Percentiles rank a stretch among this genome's conserved stretches.
These are phyloP conservation scores for Rallus limicola DNA, from an alignment of 2,113 vertebrate species.

Conservation along the genomic window DNA sequence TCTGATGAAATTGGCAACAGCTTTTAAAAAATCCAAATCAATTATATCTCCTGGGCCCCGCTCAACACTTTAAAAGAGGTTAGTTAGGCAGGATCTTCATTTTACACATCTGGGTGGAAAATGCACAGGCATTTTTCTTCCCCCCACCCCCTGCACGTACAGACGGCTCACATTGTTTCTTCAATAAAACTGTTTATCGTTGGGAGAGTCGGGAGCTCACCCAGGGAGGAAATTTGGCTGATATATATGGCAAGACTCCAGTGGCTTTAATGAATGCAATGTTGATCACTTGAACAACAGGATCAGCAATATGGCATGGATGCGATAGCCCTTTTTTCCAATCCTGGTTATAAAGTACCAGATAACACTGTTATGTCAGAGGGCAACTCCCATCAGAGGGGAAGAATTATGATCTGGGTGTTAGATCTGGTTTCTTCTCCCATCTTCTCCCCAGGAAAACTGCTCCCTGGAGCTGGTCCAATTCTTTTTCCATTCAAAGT, in stretches of 20 bases:
- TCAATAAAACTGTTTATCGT: background rate
- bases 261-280: conserved; percentile 38
- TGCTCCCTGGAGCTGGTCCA: background rate
- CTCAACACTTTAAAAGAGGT: conserved; percentile 35
- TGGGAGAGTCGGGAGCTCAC: background rate
- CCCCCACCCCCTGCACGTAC: background rate
- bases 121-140: background rate
- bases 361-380: background rate
- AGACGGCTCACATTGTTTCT: background rate
- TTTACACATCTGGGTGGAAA: conserved; percentile 17
- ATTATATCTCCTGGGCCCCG: conserved; percentile 9
- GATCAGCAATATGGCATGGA: conserved; percentile 50
- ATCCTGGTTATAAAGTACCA: background rate
- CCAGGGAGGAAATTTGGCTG: conserved; percentile 26
- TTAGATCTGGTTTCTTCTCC: background rate
- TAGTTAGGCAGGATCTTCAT: background rate
- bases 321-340: conserved; percentile 16
- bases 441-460: background rate
- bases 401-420: background rate
- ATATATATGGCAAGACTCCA: conserved; percentile 48
- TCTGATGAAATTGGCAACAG: conserved; percentile 29
- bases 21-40: conserved; percentile 55
- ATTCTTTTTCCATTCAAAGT: background rate
- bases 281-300: conserved; percentile 54
- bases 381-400: background rate